Evolutionary conservation across 1,140 invertebrate species (phyloP).

Genomic region (Aphelinus certus): DNA sequence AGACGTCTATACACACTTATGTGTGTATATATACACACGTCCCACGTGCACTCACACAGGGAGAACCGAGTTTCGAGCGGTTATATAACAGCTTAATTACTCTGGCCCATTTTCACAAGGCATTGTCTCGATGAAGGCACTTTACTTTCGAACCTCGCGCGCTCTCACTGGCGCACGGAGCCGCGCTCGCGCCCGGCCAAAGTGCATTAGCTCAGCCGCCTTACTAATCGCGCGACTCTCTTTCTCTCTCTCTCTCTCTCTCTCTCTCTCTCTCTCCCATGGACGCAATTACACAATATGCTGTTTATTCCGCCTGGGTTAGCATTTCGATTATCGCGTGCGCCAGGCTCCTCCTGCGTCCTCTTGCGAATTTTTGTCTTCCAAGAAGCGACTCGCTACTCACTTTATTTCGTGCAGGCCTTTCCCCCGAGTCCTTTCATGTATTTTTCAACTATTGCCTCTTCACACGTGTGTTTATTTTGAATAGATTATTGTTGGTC

Average conservation of each 20-base stretch:
- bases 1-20: too few species aligned
- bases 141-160: constrained; percentile 50
- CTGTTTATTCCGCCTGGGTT: not conserved
- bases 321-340: not conserved
- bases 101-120: constrained; percentile 59
- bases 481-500: too few species aligned
- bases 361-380: too few species aligned
- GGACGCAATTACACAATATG: not conserved
- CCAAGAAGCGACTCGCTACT: too few species aligned
- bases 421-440: too few species aligned
- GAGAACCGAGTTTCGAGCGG: constrained; percentile 44
- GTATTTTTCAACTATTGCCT: too few species aligned
- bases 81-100: constrained; percentile 63
- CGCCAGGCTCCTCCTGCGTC: too few species aligned
- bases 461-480: too few species aligned
- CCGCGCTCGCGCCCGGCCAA: not conserved
- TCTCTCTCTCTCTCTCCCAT: too few species aligned
- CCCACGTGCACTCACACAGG: not conserved
- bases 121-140: constrained; percentile 59
- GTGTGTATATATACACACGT: not conserved
- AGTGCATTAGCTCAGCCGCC: constrained; percentile 12
- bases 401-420: too few species aligned
- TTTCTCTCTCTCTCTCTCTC: too few species aligned
- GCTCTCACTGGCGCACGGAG: not conserved
- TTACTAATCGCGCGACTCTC: not conserved